A percentile compares a stretch with the other conserved stretches of the same genome.
phyloP scores from a whole-genome alignment of 2,888 invertebrate genomes.

The Mythimna impura region DNA sequence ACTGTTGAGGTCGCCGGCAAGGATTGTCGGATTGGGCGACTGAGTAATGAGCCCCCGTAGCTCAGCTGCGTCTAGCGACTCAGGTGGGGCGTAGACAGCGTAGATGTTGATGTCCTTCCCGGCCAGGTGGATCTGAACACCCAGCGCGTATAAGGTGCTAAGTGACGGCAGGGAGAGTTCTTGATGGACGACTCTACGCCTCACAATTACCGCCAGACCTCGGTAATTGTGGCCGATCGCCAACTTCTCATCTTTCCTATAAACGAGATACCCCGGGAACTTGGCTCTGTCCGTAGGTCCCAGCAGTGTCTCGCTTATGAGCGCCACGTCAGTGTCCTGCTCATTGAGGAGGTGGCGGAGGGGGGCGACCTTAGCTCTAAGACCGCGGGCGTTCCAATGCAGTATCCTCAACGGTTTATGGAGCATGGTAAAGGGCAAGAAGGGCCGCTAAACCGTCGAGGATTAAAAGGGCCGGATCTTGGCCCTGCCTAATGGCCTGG shows the following conservation, averaged over 20 bases:
- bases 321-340: too few relatives aligned
- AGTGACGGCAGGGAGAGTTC: background rate
- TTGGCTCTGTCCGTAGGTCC: too few relatives aligned
- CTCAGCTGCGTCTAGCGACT: background rate
- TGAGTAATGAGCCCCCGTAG: background rate
- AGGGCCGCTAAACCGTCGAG: too few relatives aligned
- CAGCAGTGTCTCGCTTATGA: too few relatives aligned
- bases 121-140: background rate
- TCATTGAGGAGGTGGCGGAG: too few relatives aligned
- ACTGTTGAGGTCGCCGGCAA: background rate
- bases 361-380: too few relatives aligned
- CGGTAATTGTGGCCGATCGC: background rate
- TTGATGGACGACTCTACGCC: background rate
- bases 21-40: background rate
- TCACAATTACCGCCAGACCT: background rate
- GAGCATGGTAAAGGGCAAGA: too few relatives aligned
- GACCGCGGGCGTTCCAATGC: too few relatives aligned
- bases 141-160: background rate
- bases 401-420: too few relatives aligned
- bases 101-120: background rate
- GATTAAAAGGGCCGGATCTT: too few relatives aligned
- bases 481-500: too few relatives aligned
- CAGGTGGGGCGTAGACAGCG: background rate
- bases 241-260: background rate
- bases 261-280: background rate